phyloP scores from a whole-genome alignment of 1,140 invertebrate genomes.

The Zaprionus davidi region DNA sequence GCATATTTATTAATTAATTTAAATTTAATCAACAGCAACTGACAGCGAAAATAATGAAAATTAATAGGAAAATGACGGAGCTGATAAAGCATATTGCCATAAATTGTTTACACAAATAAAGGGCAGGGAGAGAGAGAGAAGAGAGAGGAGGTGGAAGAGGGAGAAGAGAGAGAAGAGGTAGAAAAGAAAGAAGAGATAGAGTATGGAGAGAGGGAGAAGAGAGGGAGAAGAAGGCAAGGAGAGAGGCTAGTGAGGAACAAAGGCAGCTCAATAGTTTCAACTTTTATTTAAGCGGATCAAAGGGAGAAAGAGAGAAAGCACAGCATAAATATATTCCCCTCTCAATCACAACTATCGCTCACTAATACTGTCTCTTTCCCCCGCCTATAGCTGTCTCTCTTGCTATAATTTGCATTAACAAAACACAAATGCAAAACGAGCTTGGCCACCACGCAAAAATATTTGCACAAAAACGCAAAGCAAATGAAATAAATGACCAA shows the following conservation, averaged over 20 bases:
- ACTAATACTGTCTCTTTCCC: background rate
- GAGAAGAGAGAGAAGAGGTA: background rate
- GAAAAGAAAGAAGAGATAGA: background rate
- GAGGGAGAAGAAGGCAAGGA: background rate
- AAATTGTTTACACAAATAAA: background rate
- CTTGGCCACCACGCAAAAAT: constrained; percentile 20
- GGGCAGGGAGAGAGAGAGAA: background rate
- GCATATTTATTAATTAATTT: constrained; percentile 7
- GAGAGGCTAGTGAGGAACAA: background rate
- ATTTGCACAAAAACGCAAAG: constrained; percentile 38
- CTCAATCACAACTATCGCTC: background rate
- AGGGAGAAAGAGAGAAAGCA: background rate
- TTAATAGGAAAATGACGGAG: background rate
- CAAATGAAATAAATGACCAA: constrained; percentile 48
- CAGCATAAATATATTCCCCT: background rate
- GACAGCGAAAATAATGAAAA: background rate
- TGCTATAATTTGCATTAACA: constrained; percentile 67
- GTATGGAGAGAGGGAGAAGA: background rate
- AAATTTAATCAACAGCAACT: constrained; percentile 1
- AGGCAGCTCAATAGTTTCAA: background rate
- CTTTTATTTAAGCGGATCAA: background rate
- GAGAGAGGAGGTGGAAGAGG: background rate
- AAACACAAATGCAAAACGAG: constrained; percentile 52
- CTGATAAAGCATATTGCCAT: background rate
- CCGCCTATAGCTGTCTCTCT: constrained; percentile 13